A percentile compares a stretch with the other conserved stretches of the same genome.
Evolutionary conservation across 1,140 invertebrate genomes (phyloP).

Genomic region (Bombyx mandarina): DNA sequence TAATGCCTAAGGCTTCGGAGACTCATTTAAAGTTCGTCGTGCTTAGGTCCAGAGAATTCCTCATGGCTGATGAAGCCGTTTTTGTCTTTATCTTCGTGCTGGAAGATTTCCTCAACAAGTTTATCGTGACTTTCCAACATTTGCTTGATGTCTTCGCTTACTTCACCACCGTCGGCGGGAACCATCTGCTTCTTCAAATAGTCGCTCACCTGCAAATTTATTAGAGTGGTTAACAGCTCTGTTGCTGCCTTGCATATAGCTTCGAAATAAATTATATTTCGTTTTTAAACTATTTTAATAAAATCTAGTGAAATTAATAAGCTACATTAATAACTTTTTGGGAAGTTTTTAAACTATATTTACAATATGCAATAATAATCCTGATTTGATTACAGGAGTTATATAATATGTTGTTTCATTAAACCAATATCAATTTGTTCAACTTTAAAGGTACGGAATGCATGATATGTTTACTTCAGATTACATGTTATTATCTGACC

Average conservation of each 20-base stretch:
- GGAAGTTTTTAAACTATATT: not conserved
- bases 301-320: no score
- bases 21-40: constrained; percentile 90
- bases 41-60: constrained; percentile 96
- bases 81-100: constrained; percentile 96
- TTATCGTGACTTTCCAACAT: constrained; percentile 93
- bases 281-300: not conserved
- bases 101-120: constrained; percentile 95
- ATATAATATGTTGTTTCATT: no score
- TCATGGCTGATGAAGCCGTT: constrained; percentile 96
- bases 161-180: constrained; percentile 78
- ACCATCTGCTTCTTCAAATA: constrained; percentile 93
- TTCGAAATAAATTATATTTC: not conserved
- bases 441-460: no score
- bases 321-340: no score
- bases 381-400: no score
- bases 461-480: no score
- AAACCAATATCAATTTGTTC: no score
- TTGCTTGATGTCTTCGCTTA: constrained; percentile 85
- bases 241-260: no score
- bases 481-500: no score
- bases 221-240: no score
- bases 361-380: no score
- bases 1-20: no score
- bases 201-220: constrained; percentile 80